Evolutionary conservation across 2,113 vertebrate genomes (phyloP).

Genomic region (Myanophis thanlyinensis): DNA sequence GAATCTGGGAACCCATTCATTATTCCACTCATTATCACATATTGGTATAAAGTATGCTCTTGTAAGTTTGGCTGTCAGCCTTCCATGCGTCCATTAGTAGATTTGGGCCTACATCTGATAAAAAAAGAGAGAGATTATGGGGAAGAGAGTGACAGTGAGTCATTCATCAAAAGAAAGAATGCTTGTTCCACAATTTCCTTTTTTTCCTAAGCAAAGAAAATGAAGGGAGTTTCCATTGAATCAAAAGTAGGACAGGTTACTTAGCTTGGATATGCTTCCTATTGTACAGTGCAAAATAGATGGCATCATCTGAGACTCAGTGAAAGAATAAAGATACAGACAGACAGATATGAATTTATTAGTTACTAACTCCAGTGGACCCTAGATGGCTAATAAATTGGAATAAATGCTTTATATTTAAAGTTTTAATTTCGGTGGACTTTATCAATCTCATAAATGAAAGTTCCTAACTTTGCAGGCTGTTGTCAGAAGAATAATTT

Average conservation of each 20-base stretch:
- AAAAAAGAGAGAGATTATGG: background rate
- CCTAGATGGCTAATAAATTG: too few relatives aligned
- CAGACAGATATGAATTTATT: too few relatives aligned
- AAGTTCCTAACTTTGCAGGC: background rate
- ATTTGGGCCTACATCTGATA: background rate
- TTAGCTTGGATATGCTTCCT: background rate
- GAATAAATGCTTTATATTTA: too few relatives aligned
- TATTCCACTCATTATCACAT: background rate
- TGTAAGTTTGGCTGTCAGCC: background rate
- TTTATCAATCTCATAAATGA: background rate
- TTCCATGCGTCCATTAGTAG: background rate
- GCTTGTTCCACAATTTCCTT: background rate
- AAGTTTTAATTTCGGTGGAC: background rate
- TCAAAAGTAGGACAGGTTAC: background rate
- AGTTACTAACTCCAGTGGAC: too few relatives aligned
- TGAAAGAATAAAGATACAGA: background rate
- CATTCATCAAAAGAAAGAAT: conserved; percentile 12
- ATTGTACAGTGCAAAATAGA: background rate
- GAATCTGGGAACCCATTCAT: conserved; percentile 4
- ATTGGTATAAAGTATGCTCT: background rate
- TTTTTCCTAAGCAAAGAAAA: background rate
- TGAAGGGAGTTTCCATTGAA: background rate
- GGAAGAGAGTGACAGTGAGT: background rate
- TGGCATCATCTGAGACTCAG: background rate
- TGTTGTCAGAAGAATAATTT: background rate